These are phyloP conservation scores for Hyles lineata DNA, from an alignment of 2,888 invertebrate genomes.

Conservation along the genomic window DNA sequence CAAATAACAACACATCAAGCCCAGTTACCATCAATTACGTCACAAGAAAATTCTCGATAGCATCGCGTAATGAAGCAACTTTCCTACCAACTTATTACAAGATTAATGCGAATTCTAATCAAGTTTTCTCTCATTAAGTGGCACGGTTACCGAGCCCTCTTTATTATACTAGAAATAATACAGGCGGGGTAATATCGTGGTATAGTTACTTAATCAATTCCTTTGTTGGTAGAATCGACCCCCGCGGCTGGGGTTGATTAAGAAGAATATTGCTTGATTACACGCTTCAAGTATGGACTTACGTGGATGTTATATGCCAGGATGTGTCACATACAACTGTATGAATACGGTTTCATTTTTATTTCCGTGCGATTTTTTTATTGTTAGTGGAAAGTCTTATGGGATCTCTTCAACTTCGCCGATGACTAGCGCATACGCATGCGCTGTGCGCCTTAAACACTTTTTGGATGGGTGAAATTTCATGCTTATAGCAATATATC, in stretches of 20 bases:
- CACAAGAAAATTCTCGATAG: slow-evolving; percentile 33
- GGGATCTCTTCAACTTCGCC: too few species aligned
- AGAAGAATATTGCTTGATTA: slow-evolving; percentile 85
- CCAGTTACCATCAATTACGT: slow-evolving; percentile 25
- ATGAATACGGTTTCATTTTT: neutral
- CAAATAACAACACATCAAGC: neutral
- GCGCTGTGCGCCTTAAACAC: too few species aligned
- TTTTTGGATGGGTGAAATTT: too few species aligned
- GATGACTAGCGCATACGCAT: too few species aligned
- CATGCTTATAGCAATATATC: too few species aligned
- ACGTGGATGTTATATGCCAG: slow-evolving; percentile 59
- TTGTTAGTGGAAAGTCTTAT: too few species aligned
- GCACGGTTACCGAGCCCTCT: slow-evolving; percentile 82
- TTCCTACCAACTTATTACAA: slow-evolving; percentile 74
- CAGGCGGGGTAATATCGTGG: slow-evolving; percentile 80
- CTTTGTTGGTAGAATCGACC: slow-evolving; percentile 83
- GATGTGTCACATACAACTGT: slow-evolving; percentile 46
- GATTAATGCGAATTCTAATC: slow-evolving; percentile 84
- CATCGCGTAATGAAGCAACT: slow-evolving; percentile 70
- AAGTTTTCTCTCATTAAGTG: slow-evolving; percentile 84
- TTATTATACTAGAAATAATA: slow-evolving; percentile 83
- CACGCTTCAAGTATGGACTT: slow-evolving; percentile 74
- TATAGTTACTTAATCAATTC: slow-evolving; percentile 85
- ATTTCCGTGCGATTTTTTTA: too few species aligned
- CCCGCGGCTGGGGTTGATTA: slow-evolving; percentile 83